phyloP scores from a whole-genome alignment of 2,113 vertebrate species.

The Riparia riparia region DNA sequence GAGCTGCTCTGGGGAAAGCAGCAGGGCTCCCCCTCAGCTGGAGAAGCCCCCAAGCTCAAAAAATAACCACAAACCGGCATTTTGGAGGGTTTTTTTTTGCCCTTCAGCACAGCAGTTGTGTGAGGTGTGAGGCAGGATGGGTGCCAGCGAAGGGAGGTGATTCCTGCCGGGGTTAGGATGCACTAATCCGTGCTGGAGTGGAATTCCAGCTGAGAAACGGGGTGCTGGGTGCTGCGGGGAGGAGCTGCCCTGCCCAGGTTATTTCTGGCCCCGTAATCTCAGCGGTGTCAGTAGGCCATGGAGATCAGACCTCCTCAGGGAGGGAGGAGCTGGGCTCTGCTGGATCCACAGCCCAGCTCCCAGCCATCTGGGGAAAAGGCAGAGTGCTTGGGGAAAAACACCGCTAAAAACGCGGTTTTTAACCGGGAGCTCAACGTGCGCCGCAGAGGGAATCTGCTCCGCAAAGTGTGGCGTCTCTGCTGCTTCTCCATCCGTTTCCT shows the following conservation, averaged over 20 bases:
- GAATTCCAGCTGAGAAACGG: background rate
- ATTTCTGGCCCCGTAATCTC: background rate
- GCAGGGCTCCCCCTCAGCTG: background rate
- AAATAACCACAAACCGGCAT: rapidly evolving
- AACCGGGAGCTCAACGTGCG: background rate
- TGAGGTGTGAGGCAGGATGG: background rate
- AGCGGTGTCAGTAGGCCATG: background rate
- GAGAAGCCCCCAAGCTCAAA: background rate
- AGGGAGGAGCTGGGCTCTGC: background rate
- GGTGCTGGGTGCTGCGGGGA: rapidly evolving
- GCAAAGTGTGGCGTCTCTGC: background rate
- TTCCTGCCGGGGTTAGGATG: rapidly evolving
- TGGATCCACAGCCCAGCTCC: background rate
- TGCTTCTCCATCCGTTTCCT: background rate
- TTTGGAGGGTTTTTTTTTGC: rapidly evolving
- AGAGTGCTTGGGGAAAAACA: rapidly evolving
- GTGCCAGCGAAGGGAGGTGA: background rate
- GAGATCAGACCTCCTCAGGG: background rate
- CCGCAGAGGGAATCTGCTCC: background rate
- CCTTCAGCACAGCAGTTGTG: rapidly evolving
- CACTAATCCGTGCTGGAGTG: background rate
- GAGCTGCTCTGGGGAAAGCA: background rate
- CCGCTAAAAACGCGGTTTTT: rapidly evolving
- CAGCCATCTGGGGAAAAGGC: background rate
- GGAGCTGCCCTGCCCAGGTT: background rate